Base-by-base conservation (phyloP, 1,140 invertebrate genomes). In the Mactra quadrangularis region DNA sequence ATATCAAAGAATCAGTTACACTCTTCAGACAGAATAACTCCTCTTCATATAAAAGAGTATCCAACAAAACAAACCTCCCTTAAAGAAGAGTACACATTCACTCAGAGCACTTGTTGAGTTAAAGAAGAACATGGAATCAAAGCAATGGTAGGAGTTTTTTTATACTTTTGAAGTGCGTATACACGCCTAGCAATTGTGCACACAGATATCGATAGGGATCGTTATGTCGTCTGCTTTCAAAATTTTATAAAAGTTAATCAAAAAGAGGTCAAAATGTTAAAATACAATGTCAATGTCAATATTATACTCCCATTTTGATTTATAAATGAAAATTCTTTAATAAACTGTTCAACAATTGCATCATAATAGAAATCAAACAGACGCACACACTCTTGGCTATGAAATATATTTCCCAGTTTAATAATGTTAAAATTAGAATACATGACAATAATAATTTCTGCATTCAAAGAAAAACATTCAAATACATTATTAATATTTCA, bases 221-320 rank as follows among this genome's bases (percentile, higher is more conserved):
- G 35, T 76, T 53, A 62, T 59, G 38, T 62, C 35, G 41, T 60
- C 55, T 2, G 17, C 35, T n/a, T n/a, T n/a, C n/a, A n/a, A n/a
- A n/a, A n/a, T n/a, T n/a, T n/a, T n/a, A 47, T 76, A 60, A 31
- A 59, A 62, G 29, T 62, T 76, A 35, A 35, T 62, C 53, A 76
- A 60, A 62, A 9, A 29, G 60, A 76, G 72, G 72, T 76, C 41
- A 74, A 38, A 45, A 74, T 74, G 71, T 74, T 62, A 76, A 76
- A 76, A 62, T 45, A 33, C 41, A 41, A 22, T 45, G 55, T 76
- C 72, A 62, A 55, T 22, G n/a, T n/a, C 35, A 22, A 55, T 59
- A 29, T 17, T 70, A 52, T 27, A n/a, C 29, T 22, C 27, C 45
- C 9, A 52, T 29, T 1, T 52, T 47, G 50, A 52, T 38, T 70